Conservation (phyloP, 2,113 vertebrate species). For the Todiramphus chloris region DNA sequence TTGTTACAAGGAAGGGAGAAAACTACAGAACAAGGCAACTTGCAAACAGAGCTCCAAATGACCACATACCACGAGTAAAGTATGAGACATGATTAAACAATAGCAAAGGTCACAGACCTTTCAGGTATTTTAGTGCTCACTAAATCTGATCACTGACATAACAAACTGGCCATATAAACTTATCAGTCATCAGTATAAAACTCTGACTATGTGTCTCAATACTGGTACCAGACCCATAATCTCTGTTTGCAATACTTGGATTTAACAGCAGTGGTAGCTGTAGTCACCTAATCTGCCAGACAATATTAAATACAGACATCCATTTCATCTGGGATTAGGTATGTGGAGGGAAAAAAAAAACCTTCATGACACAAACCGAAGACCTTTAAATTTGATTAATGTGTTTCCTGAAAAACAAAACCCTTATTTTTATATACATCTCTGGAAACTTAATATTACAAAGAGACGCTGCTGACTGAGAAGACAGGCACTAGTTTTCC, state of each 20-base stretch:
- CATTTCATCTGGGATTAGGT: neutral
- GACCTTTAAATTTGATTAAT: neutral
- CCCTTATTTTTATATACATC: neutral
- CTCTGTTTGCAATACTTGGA: neutral
- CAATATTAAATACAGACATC: neutral
- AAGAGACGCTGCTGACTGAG: neutral
- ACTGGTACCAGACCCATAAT: neutral
- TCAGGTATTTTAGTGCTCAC: neutral
- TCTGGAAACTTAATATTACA: neutral
- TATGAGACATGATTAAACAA: neutral
- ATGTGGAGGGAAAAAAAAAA: neutral
- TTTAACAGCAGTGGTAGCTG: neutral
- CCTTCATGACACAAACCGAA: neutral
- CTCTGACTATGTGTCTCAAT: neutral
- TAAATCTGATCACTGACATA: neutral
- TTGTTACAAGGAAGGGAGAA: neutral
- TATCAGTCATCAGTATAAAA: neutral
- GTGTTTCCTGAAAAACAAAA: neutral
- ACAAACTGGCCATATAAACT: neutral
- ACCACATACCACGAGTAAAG: neutral
- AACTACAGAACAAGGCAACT: neutral
- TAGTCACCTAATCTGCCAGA: neutral
- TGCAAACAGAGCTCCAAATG: neutral
- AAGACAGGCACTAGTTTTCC: neutral
- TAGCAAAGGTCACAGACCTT: neutral